Evolutionary conservation across 2,888 invertebrate species (phyloP).

Genomic region (Ceratothoa steindachneri): DNA sequence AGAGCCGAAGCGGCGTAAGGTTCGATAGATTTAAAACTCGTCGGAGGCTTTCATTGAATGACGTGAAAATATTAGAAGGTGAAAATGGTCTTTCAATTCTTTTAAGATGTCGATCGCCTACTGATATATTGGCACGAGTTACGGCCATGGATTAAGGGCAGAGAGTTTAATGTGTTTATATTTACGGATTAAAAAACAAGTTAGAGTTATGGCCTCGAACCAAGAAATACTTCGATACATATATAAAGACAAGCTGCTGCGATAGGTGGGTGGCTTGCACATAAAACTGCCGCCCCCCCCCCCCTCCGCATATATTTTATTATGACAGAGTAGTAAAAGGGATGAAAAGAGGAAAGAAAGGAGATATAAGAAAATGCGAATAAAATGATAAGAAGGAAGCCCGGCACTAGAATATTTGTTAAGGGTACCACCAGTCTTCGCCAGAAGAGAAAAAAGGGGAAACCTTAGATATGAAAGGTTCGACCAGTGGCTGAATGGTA

Average conservation of each 20-base stretch:
- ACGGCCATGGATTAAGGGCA: background rate
- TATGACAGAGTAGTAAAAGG: too few species aligned
- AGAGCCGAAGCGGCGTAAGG: background rate
- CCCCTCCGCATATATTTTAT: too few species aligned
- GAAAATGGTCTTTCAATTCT: slow-evolving; percentile 1
- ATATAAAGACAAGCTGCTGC: background rate
- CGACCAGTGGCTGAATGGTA: too few species aligned
- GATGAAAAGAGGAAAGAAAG: too few species aligned
- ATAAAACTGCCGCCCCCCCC: too few species aligned
- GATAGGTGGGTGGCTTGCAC: too few species aligned
- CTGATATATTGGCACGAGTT: slow-evolving; percentile 9
- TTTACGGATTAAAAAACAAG: slow-evolving; percentile 9
- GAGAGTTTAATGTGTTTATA: slow-evolving; percentile 1
- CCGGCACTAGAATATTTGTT: too few species aligned
- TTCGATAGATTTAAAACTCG: slow-evolving; percentile 7
- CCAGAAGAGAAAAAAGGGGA: too few species aligned
- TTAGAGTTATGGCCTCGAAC: slow-evolving; percentile 3
- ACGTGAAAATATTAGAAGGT: background rate
- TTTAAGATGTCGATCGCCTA: slow-evolving; percentile 1
- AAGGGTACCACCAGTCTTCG: too few species aligned
- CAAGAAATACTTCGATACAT: background rate
- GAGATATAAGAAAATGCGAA: too few species aligned
- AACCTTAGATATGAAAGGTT: too few species aligned
- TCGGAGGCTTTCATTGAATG: background rate
- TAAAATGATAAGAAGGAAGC: too few species aligned